phyloP scores from a whole-genome alignment of 2,888 invertebrate species.

The Catocala nupta region DNA sequence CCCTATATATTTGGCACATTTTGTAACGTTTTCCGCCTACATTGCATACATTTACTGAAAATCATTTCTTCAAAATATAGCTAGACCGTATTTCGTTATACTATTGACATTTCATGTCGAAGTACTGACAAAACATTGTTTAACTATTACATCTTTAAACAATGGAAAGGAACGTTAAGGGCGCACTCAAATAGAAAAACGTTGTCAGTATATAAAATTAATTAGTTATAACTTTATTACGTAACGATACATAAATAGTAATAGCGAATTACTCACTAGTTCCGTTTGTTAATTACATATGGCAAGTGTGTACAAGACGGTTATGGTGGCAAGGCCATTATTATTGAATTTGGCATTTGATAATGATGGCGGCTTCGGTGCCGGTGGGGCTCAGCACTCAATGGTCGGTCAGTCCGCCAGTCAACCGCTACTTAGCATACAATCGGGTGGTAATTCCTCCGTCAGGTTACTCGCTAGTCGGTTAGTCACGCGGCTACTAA shows the following conservation, averaged over 20 bases:
- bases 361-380: slow-evolving; percentile 39
- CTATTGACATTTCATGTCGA: no score
- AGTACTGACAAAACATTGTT: no score
- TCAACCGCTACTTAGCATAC: slow-evolving; percentile 76
- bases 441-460: slow-evolving; percentile 80
- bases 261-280: slow-evolving; percentile 32
- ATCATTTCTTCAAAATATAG: no score
- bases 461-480: slow-evolving; percentile 57
- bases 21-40: background rate
- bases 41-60: no score
- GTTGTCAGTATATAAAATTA: no score
- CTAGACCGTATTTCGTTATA: no score
- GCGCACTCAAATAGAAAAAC: no score
- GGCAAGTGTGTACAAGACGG: slow-evolving; percentile 42
- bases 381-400: slow-evolving; percentile 36
- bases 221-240: slow-evolving; percentile 2
- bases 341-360: slow-evolving; percentile 51
- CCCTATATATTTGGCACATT: background rate
- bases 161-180: no score
- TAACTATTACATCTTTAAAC: no score
- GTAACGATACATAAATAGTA: slow-evolving; percentile 8
- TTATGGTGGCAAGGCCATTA: slow-evolving; percentile 51
- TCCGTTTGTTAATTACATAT: slow-evolving; percentile 44
- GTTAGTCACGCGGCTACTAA: slow-evolving; percentile 78
- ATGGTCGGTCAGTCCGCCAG: slow-evolving; percentile 53